These are phyloP conservation scores for Polydesmus complanatus DNA, from an alignment of 2,888 invertebrate species.

Conservation along the genomic window DNA sequence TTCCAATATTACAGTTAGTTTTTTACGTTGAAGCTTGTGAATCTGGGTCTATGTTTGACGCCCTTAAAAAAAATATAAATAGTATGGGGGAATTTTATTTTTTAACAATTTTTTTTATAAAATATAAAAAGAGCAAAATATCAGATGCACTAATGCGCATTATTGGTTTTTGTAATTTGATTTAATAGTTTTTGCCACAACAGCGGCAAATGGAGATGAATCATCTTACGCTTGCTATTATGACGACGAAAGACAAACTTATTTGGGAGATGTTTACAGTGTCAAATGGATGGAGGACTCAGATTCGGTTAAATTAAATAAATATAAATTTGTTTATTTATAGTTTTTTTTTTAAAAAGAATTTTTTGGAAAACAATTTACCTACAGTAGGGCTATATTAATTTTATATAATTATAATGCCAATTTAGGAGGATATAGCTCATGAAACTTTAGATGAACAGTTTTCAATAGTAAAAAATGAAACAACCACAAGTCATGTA, in stretches of 20 bases:
- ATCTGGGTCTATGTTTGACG: conserved; percentile 46
- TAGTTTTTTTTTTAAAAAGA: background rate
- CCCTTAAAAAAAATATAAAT: conserved; percentile 36
- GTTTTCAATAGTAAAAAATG: conserved; percentile 37
- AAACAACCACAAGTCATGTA: conserved; percentile 44
- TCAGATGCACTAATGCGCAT: background rate
- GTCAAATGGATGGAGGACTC: conserved; percentile 48
- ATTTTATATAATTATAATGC: conserved; percentile 2
- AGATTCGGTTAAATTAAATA: conserved; percentile 30
- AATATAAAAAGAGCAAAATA: conserved; percentile 13
- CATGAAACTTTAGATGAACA: conserved; percentile 40
- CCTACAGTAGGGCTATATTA: background rate
- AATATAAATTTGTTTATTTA: background rate
- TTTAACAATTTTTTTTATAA: no score
- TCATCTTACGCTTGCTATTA: conserved; percentile 45
- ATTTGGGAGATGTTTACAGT: conserved; percentile 46
- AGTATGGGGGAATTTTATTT: no score
- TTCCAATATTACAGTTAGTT: conserved; percentile 34
- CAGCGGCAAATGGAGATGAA: conserved; percentile 43
- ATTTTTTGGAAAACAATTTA: background rate
- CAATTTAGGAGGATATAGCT: conserved; percentile 34
- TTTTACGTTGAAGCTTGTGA: conserved; percentile 48
- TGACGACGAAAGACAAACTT: conserved; percentile 36
- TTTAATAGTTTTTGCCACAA: conserved; percentile 42
- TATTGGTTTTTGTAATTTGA: no score